Base-by-base conservation (phyloP, 1,140 invertebrate species). In the Eueides isabella region DNA sequence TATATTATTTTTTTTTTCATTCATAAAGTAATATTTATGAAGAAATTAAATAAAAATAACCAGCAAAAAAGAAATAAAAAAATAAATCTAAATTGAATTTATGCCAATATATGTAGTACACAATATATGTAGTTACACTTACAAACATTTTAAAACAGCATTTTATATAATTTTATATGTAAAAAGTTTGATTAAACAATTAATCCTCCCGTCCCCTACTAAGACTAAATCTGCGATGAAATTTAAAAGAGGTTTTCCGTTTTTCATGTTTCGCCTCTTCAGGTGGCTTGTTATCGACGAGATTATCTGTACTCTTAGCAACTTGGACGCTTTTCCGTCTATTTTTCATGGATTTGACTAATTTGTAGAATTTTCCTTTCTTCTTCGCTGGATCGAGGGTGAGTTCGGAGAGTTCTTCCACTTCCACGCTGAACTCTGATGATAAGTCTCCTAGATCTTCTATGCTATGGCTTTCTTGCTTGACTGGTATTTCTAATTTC, bases 391-490 rank as follows among this genome's bases (percentile, higher is more conserved):
- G 85, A 62, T 90, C 89, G 64, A 83, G 73, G 2, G 79, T 77
- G 6, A 85, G 72, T 16, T 91, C 89, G 2, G 83, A 71, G 23
- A 89, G 79, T 73, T 88, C 89, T 79, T 92, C 91, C 11, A 93
- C 91, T 84, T 93, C 90, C 29, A 92, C 91, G 76, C 89, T 91
- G 81, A 93, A 93, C 67, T 93, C 91, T 75, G 91, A 93, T 67
- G 91, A 93, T 85, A 93, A 86, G 82, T 93, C 91, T 72, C 90
- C 90, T 29, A 93, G 78, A 70, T 93, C 91, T 85, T 93, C 91
- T 1, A 93, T 84, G 72, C 90, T 92, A 67, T 92, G 89, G 62
- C 85, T 88, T 67, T 90, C 71, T 78, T 89, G 87, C 67, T 82
- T 87, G 9, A 83, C 80, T 41, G 84, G 89, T 30, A 88, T 78